Percentiles rank a stretch among this genome's conserved stretches.
Evolutionary conservation across 2,888 invertebrate genomes (phyloP).

Genomic region (Teleiodes luculella): DNA sequence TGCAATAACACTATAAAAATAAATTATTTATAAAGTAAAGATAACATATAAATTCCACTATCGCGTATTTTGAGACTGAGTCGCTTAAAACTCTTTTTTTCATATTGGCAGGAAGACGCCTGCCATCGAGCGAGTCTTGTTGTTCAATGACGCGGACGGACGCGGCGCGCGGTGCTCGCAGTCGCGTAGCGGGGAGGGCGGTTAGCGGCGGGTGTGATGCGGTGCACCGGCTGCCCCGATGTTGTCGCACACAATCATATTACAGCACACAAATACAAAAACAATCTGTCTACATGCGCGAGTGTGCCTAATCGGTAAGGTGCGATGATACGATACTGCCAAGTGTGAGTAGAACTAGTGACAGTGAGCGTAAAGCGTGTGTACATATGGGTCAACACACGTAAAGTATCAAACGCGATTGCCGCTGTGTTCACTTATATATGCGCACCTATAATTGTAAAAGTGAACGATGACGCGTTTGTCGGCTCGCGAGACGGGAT

Average conservation of each 20-base stretch:
- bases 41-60: constrained; percentile 74
- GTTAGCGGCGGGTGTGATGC: constrained; percentile 33
- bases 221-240: constrained; percentile 76
- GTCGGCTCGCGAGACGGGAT: constrained; percentile 76
- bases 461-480: constrained; percentile 75
- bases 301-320: constrained; percentile 65
- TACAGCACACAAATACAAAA: constrained; percentile 50
- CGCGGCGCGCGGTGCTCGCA: constrained; percentile 70
- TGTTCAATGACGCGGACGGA: constrained; percentile 78
- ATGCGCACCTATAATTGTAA: constrained; percentile 73
- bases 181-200: constrained; percentile 72
- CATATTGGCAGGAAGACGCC: constrained; percentile 76
- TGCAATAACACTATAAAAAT: constrained; percentile 74
- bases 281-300: constrained; percentile 66
- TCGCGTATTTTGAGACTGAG: constrained; percentile 71
- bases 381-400: constrained; percentile 58
- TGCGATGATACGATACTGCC: constrained; percentile 50
- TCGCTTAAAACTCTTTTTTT: constrained; percentile 67
- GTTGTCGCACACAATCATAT: constrained; percentile 61
- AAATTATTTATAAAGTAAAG: constrained; percentile 69
- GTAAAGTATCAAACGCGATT: constrained; percentile 59
- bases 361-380: constrained; percentile 51
- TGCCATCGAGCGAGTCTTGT: constrained; percentile 77
- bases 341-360: constrained; percentile 50
- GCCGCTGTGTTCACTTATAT: constrained; percentile 64